Evolutionary conservation across 2,888 invertebrate genomes (phyloP).

Genomic region (Stenichneumon culpator): DNA sequence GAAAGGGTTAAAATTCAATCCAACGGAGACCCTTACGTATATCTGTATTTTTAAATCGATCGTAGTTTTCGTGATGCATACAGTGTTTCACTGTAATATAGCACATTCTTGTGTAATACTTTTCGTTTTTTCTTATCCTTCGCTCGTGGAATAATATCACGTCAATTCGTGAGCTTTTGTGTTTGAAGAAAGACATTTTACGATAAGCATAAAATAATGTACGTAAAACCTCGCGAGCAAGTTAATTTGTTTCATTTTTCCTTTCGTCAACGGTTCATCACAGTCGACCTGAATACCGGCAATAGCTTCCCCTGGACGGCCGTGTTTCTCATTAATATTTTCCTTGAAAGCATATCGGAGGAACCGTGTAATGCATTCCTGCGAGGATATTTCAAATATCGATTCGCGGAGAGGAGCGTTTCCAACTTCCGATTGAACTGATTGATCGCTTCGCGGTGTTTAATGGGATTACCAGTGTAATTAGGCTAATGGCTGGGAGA

Average conservation of each 20-base stretch:
- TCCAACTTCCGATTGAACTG: conserved; percentile 64
- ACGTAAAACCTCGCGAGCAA: conserved; percentile 6
- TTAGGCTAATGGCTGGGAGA: conserved; percentile 77
- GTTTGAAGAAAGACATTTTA: conserved; percentile 24
- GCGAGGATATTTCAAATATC: conserved; percentile 40
- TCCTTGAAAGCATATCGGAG: conserved; percentile 10
- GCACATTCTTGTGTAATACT: conserved; percentile 9
- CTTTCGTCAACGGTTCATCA: conserved; percentile 11
- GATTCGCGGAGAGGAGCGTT: conserved; percentile 54
- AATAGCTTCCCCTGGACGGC: conserved; percentile 7
- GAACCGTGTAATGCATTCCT: conserved; percentile 6
- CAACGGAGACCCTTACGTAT: neutral
- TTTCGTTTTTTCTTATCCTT: neutral
- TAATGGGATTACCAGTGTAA: conserved; percentile 70
- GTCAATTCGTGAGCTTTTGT: neutral
- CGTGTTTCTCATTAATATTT: conserved; percentile 27
- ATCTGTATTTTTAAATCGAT: conserved; percentile 17
- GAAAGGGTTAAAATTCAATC: neutral
- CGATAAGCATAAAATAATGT: conserved; percentile 15
- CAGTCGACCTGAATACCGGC: conserved; percentile 34
- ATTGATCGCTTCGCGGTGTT: conserved; percentile 64
- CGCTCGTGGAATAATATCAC: neutral
- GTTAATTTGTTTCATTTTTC: conserved; percentile 23
- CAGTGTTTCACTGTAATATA: conserved; percentile 12
- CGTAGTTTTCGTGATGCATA: conserved; percentile 36